Evolutionary conservation across 2,797 vertebrate species (phyloP), one percentile per base, ranked within the genome.

Genomic region (Ctenochaetus hawaiiensis): DNA sequence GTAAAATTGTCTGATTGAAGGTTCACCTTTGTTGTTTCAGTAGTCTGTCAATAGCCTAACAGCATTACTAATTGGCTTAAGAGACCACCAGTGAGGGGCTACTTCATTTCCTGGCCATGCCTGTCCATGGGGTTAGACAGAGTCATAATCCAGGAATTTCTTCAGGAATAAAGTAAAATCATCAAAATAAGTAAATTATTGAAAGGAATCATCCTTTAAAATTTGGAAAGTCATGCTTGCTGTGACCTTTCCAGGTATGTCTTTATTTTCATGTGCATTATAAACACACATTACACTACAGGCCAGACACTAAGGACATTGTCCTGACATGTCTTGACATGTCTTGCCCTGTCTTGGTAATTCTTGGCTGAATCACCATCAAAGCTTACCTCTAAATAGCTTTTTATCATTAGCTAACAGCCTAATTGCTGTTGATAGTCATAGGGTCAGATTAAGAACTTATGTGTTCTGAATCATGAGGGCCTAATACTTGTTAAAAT

Each of bases 291-390:
- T 23, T 26, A 61, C 52, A 74, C 54, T 67, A 76, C 13, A 72
- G 60, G 73, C 78, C 64, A 86, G 86, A 82, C 67, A 43, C 43
- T 71, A 23, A 81, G 48, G 58, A 78, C 14, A 47, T 44, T 81
- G 75, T 79, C 37, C 39, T 37, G 80, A 77, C 86, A 84, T 78
- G 86, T 74, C 77, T 65, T 75, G 59, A 84, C 82, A 73, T 82
- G 90, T 81, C 44, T 45, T 45, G 30, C 6, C 30, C 30, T 49
- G 48, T 49, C 69, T 54, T 34, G 23, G 52, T 26, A 56, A 23
- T 75, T 72, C 49, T 64, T 49, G 70, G 62, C 77, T 72, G 66
- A 80, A 49, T 75, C 75, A 71, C 71, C 30, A 48, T 58, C 59
- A 52, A 67, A 58, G 54, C 43, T 39, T 64, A 54, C 45, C 34